phyloP scores from a whole-genome alignment of 2,113 vertebrate genomes.

The Rhinolophus ferrumequinum region DNA sequence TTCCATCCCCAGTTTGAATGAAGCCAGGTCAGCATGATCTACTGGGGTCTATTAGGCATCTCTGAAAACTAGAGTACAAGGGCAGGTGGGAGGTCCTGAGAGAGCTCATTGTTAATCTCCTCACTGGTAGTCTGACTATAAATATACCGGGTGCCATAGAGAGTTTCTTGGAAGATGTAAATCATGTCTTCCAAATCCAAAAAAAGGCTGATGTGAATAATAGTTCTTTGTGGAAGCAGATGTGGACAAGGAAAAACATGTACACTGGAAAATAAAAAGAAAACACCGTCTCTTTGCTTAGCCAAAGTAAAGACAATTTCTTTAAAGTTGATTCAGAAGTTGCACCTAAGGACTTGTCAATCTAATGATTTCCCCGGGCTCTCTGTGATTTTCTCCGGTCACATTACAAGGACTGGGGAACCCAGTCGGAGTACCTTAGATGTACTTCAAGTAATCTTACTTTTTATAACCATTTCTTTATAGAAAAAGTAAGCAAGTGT shows the following conservation, averaged over 20 bases:
- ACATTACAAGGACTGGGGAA: background rate
- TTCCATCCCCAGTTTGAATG: background rate
- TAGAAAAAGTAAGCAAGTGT: background rate
- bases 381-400: background rate
- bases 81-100: background rate
- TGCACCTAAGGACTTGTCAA: background rate
- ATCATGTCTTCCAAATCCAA: background rate
- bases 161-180: background rate
- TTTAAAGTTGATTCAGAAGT: slow-evolving; percentile 16
- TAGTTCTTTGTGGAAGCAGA: background rate
- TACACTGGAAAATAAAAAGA: background rate
- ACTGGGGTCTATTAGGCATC: background rate
- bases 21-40: background rate
- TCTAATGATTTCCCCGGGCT: background rate
- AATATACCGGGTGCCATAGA: background rate
- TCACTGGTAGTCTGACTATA: background rate
- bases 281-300: background rate
- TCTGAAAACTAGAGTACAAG: background rate
- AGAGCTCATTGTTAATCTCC: background rate
- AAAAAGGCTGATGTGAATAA: slow-evolving; percentile 1
- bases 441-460: background rate
- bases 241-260: background rate
- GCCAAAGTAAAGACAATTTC: background rate
- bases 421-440: background rate
- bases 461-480: background rate